These are phyloP conservation scores for Eupelmus urozonus DNA, from an alignment of 2,888 invertebrate genomes.

Conservation along the genomic window DNA sequence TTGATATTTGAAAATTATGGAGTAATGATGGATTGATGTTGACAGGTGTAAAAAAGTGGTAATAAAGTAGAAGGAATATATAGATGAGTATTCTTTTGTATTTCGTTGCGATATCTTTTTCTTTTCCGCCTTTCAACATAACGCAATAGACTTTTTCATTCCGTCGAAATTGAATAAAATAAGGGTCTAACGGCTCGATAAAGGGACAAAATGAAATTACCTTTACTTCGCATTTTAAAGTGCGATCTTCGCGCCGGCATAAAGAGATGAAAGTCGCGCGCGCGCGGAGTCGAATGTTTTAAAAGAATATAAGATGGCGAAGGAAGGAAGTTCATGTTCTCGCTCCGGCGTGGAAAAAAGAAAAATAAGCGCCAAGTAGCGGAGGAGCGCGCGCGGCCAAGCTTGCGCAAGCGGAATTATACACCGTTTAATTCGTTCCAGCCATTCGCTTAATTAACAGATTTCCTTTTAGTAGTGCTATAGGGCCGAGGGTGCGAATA, in stretches of 20 bases:
- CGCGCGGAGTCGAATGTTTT: no score
- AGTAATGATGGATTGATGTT: no score
- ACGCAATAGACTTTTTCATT: no score
- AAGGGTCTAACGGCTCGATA: no score
- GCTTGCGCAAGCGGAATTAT: background rate
- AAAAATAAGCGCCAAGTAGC: background rate
- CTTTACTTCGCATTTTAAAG: background rate
- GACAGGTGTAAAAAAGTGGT: no score
- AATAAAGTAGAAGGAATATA: no score
- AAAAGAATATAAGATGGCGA: background rate
- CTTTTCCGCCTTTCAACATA: no score
- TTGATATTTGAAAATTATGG: no score
- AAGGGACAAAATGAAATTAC: background rate
- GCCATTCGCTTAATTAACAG: conserved; percentile 50
- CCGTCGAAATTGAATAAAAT: no score
- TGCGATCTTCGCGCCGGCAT: background rate
- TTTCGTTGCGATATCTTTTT: no score
- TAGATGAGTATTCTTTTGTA: no score
- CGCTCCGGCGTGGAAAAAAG: background rate
- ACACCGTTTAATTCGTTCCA: conserved; percentile 41
- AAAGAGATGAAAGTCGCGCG: background rate
- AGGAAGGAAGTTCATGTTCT: conserved; percentile 15
- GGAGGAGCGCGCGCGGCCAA: background rate
- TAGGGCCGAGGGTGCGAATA: conserved; percentile 17
- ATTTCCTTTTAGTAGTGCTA: conserved; percentile 36